These are phyloP conservation scores for Astatoreochromis straeleni DNA, from an alignment of 2,113 vertebrate genomes.

Conservation along the genomic window DNA sequence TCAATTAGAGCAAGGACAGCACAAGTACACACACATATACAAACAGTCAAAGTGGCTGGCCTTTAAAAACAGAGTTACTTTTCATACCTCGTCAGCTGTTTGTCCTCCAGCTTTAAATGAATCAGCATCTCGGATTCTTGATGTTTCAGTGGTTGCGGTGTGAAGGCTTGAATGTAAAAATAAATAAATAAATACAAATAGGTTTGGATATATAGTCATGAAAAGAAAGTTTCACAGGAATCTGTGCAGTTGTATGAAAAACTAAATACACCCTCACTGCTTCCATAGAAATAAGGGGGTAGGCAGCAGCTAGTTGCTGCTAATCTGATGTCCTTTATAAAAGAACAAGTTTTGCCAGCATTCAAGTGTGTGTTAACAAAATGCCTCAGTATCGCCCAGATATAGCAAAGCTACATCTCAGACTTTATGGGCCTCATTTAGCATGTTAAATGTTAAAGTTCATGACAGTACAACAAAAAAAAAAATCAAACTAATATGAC, in stretches of 20 bases:
- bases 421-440: background rate
- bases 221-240: background rate
- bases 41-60: slow-evolving; percentile 27
- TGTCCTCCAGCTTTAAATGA: slow-evolving; percentile 30
- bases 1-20: slow-evolving; percentile 66
- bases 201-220: background rate
- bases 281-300: background rate
- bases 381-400: background rate
- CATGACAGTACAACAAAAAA: background rate
- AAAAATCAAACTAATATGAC: background rate
- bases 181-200: background rate
- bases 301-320: background rate
- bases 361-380: background rate
- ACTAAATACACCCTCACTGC: background rate
- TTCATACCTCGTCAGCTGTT: slow-evolving; percentile 55
- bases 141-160: background rate
- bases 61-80: slow-evolving; percentile 59
- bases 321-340: background rate
- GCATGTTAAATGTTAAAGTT: background rate
- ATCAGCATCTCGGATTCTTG: slow-evolving; percentile 36
- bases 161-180: background rate
- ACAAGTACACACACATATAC: slow-evolving; percentile 12
- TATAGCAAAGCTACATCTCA: background rate
- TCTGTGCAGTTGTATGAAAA: background rate
- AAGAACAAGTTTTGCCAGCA: background rate